These are phyloP conservation scores for Cecidostiba fungosa DNA, from an alignment of 2,888 invertebrate genomes.

Conservation along the genomic window DNA sequence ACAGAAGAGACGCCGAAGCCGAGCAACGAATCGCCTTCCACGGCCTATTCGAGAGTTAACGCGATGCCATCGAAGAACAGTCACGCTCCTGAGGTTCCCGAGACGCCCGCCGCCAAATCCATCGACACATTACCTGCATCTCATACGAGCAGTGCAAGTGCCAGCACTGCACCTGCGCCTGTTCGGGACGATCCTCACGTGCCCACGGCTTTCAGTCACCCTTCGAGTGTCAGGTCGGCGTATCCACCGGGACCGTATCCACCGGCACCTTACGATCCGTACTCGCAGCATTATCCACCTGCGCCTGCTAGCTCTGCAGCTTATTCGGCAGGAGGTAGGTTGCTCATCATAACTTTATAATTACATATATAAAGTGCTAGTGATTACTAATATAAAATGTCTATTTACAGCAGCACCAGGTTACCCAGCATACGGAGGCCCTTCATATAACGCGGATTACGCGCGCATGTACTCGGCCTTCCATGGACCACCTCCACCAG, in stretches of 20 bases:
- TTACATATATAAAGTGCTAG: neutral
- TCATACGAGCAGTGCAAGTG: neutral
- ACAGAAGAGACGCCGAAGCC: conserved; percentile 22
- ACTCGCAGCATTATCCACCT: conserved; percentile 77
- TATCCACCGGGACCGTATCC: conserved; percentile 76
- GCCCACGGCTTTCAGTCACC: conserved; percentile 78
- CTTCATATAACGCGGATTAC: conserved; percentile 77
- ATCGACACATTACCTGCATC: conserved; percentile 47
- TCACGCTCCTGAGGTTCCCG: conserved; percentile 61
- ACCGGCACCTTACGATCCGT: conserved; percentile 77
- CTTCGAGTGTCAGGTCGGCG: conserved; percentile 71
- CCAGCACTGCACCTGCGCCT: neutral
- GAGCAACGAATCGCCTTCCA: neutral
- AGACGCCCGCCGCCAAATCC: conserved; percentile 60
- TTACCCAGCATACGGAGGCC: conserved; percentile 77
- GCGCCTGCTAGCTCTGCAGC: conserved; percentile 75
- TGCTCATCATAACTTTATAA: neutral
- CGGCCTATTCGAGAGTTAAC: conserved; percentile 66
- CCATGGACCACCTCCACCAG: conserved; percentile 76
- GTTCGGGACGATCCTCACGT: conserved; percentile 74
- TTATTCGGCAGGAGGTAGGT: conserved; percentile 77
- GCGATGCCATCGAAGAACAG: conserved; percentile 62
- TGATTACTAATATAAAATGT: neutral
- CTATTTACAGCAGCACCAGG: conserved; percentile 71
- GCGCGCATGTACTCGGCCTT: conserved; percentile 78